Conservation (phyloP, 2,797 vertebrate species). For the Poeciliopsis presidionis region DNA sequence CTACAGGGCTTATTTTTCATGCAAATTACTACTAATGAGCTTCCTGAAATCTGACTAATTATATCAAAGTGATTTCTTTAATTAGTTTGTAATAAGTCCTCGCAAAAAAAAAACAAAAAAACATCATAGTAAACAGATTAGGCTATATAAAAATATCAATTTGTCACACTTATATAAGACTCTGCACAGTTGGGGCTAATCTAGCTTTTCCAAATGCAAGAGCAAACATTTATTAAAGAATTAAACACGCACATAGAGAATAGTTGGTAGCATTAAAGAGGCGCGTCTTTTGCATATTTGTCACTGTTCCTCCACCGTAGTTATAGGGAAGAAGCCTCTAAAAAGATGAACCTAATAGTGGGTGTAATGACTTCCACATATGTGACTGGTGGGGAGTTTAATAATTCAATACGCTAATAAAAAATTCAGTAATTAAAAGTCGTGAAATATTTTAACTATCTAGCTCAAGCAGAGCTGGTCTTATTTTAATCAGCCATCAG, state of each 20-base stretch:
- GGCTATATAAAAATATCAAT: slow-evolving; percentile 81
- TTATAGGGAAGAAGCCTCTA: slow-evolving; percentile 19
- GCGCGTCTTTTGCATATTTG: slow-evolving; percentile 57
- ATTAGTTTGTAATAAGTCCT: slow-evolving; percentile 82
- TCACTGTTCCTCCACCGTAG: slow-evolving; percentile 39
- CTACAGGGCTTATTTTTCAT: slow-evolving; percentile 84
- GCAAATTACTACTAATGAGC: slow-evolving; percentile 83
- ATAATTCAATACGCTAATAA: slow-evolving; percentile 49
- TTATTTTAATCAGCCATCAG: slow-evolving; percentile 50
- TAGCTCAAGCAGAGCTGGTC: slow-evolving; percentile 33
- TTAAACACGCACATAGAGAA: slow-evolving; percentile 71
- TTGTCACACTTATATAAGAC: slow-evolving; percentile 80
- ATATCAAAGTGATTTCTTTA: slow-evolving; percentile 83
- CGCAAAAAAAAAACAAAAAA: slow-evolving; percentile 52
- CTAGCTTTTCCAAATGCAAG: slow-evolving; percentile 70
- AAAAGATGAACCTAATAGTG: slow-evolving; percentile 29
- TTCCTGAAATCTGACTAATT: slow-evolving; percentile 83
- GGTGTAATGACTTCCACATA: slow-evolving; percentile 36
- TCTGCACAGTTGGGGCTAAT: slow-evolving; percentile 66
- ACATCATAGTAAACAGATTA: slow-evolving; percentile 82
- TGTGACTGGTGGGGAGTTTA: slow-evolving; percentile 39
- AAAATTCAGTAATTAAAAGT: slow-evolving; percentile 46
- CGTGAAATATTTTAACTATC: slow-evolving; percentile 48
- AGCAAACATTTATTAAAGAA: slow-evolving; percentile 76
- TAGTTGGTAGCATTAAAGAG: slow-evolving; percentile 64